Evolutionary conservation across 2,797 vertebrate species (phyloP), one percentile per base, ranked within the genome.

Genomic region (Pelochelys cantorii): DNA sequence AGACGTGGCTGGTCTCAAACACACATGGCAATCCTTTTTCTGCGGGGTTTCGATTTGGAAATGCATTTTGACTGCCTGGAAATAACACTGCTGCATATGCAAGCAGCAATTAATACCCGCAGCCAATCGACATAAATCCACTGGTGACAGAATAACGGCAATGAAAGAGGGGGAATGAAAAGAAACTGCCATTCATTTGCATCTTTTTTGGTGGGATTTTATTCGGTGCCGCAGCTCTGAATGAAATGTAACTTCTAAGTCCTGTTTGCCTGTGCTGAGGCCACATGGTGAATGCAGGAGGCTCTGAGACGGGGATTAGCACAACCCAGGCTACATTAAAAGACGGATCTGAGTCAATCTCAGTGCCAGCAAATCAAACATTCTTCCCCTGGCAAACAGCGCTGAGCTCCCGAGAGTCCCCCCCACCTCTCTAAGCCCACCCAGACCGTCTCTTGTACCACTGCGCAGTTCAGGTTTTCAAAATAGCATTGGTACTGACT

Each of bases 61-160:
- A 90, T 8, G 23, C 71, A 18, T 37, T 83, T 87, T 86, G 17
- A 79, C 75, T 13, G 81, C 88, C 85, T 27, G 91, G 84, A 27
- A 88, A n/a, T 74, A 74, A 77, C 89, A 71, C 57, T 27, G 85
- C 87, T 65, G 86, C 15, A 91, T 83, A 7, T 62, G 91, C 85
- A 93, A 95, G 92, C 93, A 93, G 92, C 95, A 95, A 95, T 95
- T 93, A 97, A 95, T 95, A 86, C 86, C 84, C 54, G 60, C 82
- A 89, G 93, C 93, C 93, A 91, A 86, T 52, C 7, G 2, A 14
- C 93, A 78, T 96, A 80, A 95, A 96, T 95, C 90, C 87, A 86
- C 87, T 83, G 57, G 84, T 1, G 65, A 93, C 90, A 55, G 65
- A 83, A 29, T n/a, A 94, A 96, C 88, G 42, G 78, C 89, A 31